A percentile compares a stretch with the other conserved stretches of the same genome.
Evolutionary conservation across 23 tunicate genomes (phyloP).

Genomic region (Botrylloides violaceus): DNA sequence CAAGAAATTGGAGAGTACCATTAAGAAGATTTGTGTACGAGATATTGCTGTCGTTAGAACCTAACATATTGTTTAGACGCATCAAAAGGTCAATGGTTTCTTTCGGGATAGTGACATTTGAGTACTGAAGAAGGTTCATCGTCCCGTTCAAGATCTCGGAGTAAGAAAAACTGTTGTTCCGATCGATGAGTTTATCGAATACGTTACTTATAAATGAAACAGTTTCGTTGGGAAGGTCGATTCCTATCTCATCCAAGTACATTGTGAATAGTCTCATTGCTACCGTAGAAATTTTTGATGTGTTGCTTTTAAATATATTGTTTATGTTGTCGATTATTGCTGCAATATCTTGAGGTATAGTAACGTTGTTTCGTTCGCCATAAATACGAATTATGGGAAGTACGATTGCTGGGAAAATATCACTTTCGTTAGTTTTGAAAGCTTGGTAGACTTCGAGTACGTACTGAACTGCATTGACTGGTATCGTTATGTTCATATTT

Average conservation of each 20-base stretch:
- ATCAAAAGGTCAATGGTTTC: too few relatives aligned
- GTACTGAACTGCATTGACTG: not conserved
- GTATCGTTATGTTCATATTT: slow-evolving; percentile 1
- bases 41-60: too few relatives aligned
- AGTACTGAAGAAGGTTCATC: not conserved
- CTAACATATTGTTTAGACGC: too few relatives aligned
- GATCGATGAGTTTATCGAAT: too few relatives aligned
- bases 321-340: not conserved
- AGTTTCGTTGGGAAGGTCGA: too few relatives aligned
- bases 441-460: not conserved
- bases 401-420: not conserved
- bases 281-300: not conserved
- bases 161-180: not conserved
- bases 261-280: not conserved
- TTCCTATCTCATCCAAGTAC: not conserved
- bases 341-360: not conserved
- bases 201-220: too few relatives aligned
- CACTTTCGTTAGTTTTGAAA: not conserved
- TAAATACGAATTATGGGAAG: not conserved
- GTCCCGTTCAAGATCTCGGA: not conserved
- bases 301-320: not conserved
- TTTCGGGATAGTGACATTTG: not conserved
- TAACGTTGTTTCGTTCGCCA: not conserved
- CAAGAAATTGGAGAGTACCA: not conserved
- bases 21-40: not conserved